Evolutionary conservation across 2,888 invertebrate genomes (phyloP).

Genomic region (Rhabditoides inermis): DNA sequence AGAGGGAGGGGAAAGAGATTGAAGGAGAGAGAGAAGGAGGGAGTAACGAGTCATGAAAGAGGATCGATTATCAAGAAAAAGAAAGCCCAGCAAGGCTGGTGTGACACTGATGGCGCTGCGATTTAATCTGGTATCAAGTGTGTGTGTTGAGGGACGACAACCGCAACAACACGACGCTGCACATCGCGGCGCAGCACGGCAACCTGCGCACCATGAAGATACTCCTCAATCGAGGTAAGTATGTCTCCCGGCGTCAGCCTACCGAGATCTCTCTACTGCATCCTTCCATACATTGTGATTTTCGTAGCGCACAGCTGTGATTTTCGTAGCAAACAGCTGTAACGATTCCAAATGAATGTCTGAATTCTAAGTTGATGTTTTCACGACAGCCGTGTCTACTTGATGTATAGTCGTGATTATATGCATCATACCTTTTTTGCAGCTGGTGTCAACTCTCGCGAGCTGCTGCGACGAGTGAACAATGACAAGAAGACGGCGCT

Average conservation of each 20-base stretch:
- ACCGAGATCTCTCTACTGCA: conserved; percentile 24
- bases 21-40: neutral
- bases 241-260: conserved; percentile 18
- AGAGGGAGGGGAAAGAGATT: neutral
- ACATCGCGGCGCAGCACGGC: conserved; percentile 98
- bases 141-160: too few species aligned
- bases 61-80: too few species aligned
- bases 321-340: too few species aligned
- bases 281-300: too few species aligned
- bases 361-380: too few species aligned
- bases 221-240: conserved; percentile 24
- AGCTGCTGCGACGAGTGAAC: conserved; percentile 10
- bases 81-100: too few species aligned
- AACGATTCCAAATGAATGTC: too few species aligned
- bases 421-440: neutral
- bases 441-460: neutral
- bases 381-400: too few species aligned
- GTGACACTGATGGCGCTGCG: conserved; percentile 49
- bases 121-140: too few species aligned
- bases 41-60: too few species aligned
- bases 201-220: conserved; percentile 75
- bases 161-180: conserved; percentile 87
- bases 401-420: too few species aligned
- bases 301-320: too few species aligned
- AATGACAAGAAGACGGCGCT: conserved; percentile 27